A percentile compares a stretch with the other conserved stretches of the same genome.
Evolutionary conservation across 2,888 invertebrate species (phyloP).

Genomic region (Congeria kusceri): DNA sequence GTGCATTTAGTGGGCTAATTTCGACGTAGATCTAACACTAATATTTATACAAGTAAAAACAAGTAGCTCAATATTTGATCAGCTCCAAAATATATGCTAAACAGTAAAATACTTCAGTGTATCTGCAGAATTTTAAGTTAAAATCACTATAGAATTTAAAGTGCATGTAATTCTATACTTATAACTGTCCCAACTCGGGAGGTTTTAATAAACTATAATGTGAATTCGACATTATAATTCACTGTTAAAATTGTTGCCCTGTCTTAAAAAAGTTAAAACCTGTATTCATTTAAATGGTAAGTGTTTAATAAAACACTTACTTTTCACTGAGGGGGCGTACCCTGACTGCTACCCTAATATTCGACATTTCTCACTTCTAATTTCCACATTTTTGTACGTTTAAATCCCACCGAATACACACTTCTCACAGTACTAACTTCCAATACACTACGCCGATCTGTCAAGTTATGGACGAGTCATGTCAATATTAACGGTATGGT

Average conservation of each 20-base stretch:
- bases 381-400: conserved; percentile 68
- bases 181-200: no score
- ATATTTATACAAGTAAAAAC: no score
- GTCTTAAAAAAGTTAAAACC: background rate
- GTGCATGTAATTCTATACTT: no score
- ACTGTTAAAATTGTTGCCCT: no score
- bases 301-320: conserved; percentile 55
- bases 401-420: conserved; percentile 39
- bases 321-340: conserved; percentile 70
- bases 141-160: no score
- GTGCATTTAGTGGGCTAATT: background rate
- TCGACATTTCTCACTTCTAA: conserved; percentile 72
- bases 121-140: no score
- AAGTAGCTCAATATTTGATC: no score
- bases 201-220: no score
- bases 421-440: conserved; percentile 43
- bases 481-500: conserved; percentile 12
- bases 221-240: background rate
- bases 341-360: conserved; percentile 77
- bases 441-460: conserved; percentile 44
- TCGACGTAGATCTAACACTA: no score
- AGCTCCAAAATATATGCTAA: no score
- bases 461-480: conserved; percentile 11
- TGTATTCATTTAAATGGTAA: background rate
- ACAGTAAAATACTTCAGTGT: no score